phyloP scores from a whole-genome alignment of 2,888 invertebrate genomes.

The Heliconius sara region DNA sequence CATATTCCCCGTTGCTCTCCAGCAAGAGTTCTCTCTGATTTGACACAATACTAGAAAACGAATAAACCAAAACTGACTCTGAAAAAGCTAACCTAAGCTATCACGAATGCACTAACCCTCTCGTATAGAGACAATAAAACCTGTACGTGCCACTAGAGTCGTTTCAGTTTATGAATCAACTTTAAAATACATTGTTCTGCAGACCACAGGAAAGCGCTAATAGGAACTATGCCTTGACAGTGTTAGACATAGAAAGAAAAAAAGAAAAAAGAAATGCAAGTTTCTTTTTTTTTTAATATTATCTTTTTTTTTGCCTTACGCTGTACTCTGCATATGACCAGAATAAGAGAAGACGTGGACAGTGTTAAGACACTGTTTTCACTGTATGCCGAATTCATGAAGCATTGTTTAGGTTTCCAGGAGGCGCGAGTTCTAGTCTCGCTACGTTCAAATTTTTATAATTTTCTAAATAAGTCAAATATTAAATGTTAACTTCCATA shows the following conservation, averaged over 20 bases:
- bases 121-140: slow-evolving; percentile 28
- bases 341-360: no score
- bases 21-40: not conserved
- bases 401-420: no score
- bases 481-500: no score
- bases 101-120: slow-evolving; percentile 30
- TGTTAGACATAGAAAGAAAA: slow-evolving; percentile 3
- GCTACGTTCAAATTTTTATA: no score
- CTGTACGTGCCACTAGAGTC: slow-evolving; percentile 30
- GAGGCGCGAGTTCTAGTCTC: no score
- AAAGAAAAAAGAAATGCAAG: no score
- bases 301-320: no score
- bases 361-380: no score
- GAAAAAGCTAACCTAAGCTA: slow-evolving; percentile 7
- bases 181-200: slow-evolving; percentile 38
- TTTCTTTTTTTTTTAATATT: no score
- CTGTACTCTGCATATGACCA: no score
- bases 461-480: no score
- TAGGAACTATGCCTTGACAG: slow-evolving; percentile 9
- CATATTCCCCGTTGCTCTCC: not conserved
- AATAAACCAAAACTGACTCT: not conserved
- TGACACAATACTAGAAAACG: not conserved
- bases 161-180: slow-evolving; percentile 36
- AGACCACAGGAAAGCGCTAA: slow-evolving; percentile 19
- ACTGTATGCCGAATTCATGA: no score